Conservation (phyloP, 2,888 invertebrate genomes). For the Saturnia pavonia region DNA sequence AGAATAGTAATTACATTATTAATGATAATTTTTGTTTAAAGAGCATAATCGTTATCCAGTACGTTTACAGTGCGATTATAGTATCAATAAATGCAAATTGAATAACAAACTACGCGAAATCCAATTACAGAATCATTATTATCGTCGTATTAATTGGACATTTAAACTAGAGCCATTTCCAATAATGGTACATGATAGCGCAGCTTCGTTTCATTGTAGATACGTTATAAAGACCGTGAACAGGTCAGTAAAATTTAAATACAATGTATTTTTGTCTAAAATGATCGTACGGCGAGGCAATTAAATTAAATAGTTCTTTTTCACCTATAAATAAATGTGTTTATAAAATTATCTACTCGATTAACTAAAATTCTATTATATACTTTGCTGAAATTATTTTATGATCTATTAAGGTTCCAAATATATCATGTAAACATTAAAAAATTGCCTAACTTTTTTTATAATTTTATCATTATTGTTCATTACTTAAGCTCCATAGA, state of each 20-base stretch:
- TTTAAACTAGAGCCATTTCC: constrained; percentile 37
- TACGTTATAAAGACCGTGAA: constrained; percentile 19
- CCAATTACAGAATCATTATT: constrained; percentile 39
- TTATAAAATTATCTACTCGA: no score
- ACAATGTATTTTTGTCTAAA: background rate
- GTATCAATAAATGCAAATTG: constrained; percentile 25
- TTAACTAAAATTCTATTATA: no score
- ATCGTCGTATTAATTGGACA: constrained; percentile 36
- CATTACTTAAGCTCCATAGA: no score
- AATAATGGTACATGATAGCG: constrained; percentile 33
- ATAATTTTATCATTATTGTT: no score
- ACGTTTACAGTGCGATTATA: constrained; percentile 11
- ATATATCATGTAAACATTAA: no score
- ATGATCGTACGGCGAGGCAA: constrained; percentile 27
- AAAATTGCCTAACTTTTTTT: no score
- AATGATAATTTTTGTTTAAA: background rate
- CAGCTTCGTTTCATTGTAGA: constrained; percentile 17
- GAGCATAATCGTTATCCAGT: background rate
- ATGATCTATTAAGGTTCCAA: no score
- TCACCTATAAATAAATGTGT: background rate
- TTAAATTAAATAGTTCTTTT: constrained; percentile 12
- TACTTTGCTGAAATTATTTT: no score
- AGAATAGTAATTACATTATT: background rate
- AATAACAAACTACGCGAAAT: constrained; percentile 28
- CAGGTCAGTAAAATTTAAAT: constrained; percentile 10